Percentiles rank a stretch among this genome's conserved stretches.
These are phyloP conservation scores for Dendronephthya gigantea DNA, from an alignment of 64 coral and sea anemone species.

Conservation along the genomic window DNA sequence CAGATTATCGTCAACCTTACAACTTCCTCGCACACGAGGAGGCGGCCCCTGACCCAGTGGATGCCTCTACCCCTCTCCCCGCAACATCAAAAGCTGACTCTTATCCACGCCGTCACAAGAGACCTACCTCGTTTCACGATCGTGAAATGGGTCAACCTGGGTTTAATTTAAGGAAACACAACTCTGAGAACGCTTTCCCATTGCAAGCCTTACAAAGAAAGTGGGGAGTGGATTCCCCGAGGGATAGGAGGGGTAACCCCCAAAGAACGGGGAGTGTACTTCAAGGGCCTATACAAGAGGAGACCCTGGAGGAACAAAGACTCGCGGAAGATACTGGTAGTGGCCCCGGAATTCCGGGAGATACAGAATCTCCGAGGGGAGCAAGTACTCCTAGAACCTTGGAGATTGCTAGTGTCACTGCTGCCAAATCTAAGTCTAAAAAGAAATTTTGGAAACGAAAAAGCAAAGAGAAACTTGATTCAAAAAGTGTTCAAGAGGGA, in stretches of 20 bases:
- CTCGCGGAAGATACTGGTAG: not conserved
- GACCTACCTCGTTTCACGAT: not conserved
- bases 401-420: not conserved
- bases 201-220: not conserved
- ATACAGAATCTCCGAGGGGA: not conserved
- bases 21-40: slow-evolving; percentile 47
- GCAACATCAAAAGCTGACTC: not conserved
- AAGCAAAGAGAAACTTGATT: not conserved
- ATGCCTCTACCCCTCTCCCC: not conserved
- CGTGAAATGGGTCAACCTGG: not conserved
- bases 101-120: not conserved
- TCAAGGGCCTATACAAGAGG: not conserved
- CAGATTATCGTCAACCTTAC: slow-evolving; percentile 48
- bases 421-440: not conserved
- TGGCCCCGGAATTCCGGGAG: not conserved
- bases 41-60: slow-evolving; percentile 17
- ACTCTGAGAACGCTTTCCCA: not conserved
- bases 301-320: not conserved
- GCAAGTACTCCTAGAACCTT: not conserved
- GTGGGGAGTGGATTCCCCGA: not conserved
- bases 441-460: slow-evolving; percentile 12
- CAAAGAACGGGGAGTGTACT: not conserved
- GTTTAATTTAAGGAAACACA: not conserved
- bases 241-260: not conserved
- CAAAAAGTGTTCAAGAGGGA: not conserved